These are phyloP conservation scores for Proteles cristata DNA, from an alignment of 2,113 vertebrate genomes.

Conservation along the genomic window DNA sequence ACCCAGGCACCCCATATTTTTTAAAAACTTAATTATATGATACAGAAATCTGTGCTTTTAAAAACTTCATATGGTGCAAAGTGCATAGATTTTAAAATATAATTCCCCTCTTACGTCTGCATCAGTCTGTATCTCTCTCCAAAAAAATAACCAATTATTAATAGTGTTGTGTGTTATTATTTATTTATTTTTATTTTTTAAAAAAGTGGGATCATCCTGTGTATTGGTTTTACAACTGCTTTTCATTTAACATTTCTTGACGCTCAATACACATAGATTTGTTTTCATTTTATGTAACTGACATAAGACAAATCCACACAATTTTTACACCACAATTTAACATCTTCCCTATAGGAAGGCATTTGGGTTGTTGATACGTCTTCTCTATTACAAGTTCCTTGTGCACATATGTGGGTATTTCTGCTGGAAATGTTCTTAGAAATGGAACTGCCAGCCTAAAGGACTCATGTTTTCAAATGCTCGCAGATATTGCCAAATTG, in stretches of 20 bases:
- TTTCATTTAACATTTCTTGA: background rate
- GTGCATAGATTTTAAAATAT: background rate
- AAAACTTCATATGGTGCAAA: background rate
- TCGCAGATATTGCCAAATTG: accelerated
- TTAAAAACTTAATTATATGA: background rate
- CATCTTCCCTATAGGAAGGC: background rate
- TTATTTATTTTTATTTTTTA: background rate
- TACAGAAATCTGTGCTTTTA: background rate
- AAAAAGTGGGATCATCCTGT: background rate
- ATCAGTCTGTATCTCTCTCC: background rate
- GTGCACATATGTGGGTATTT: background rate
- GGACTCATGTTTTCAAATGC: background rate
- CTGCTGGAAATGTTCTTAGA: background rate
- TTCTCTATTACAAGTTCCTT: background rate
- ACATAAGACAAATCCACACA: background rate
- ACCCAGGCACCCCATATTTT: too few species aligned
- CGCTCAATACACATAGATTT: background rate
- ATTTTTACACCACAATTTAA: background rate
- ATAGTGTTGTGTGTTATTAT: background rate
- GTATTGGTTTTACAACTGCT: background rate
- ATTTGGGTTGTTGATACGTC: background rate
- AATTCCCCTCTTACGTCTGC: background rate
- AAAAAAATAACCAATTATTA: background rate
- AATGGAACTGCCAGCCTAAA: background rate
- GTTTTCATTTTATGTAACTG: background rate